Evolutionary conservation across 2,888 invertebrate genomes (phyloP), one percentile per base, ranked within the genome.

Genomic region (Chaetogeoica ovagalla): DNA sequence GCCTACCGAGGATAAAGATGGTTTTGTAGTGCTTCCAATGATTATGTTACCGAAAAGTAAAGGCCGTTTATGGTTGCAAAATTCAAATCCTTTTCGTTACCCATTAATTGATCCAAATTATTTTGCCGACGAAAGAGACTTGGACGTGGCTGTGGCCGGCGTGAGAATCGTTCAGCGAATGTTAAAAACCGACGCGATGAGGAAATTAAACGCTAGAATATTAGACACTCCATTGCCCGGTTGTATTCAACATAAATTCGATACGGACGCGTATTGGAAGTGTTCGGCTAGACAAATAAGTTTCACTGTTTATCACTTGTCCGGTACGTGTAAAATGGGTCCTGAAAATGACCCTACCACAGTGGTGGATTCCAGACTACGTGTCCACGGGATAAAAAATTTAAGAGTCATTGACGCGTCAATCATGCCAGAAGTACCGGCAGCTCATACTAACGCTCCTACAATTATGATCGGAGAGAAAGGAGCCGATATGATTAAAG

Each of bases 401-500:
- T 85, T 93, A 39, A 86, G 93, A 82, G 91, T 93, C 0, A 90
- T 89, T 3, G 93, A 93, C 84, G 90, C 91, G 39, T 91, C 91
- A 82, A 87, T 92, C 21, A 91, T 92, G 85, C 92, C 92, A 0
- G 87, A 88, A 72, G 89, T 91, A 11, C 89, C 91, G 62, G 90
- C 90, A 13, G 90, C 90, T 0, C 91, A 92, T 85, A 91, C 91
- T 0, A 90, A 90, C 75, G 91, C 91, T 0, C 90, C 91, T 5
- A 89, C 90, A 0, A 89, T 91, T 62, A 92, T 92, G 92, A 89
- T 92, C 43, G 92, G 90, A 0, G 93, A 93, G 86, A 92, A 91
- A 84, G 91, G 83, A 0, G 79, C 84, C 3, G 85, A 85, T 73
- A 82, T 85, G 82, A 85, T 85, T 43, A 85, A 85, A 81, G 82